A percentile compares a stretch with the other conserved stretches of the same genome.
Evolutionary conservation across 2,888 invertebrate genomes (phyloP).

Genomic region (Caenorhabditis sp.): DNA sequence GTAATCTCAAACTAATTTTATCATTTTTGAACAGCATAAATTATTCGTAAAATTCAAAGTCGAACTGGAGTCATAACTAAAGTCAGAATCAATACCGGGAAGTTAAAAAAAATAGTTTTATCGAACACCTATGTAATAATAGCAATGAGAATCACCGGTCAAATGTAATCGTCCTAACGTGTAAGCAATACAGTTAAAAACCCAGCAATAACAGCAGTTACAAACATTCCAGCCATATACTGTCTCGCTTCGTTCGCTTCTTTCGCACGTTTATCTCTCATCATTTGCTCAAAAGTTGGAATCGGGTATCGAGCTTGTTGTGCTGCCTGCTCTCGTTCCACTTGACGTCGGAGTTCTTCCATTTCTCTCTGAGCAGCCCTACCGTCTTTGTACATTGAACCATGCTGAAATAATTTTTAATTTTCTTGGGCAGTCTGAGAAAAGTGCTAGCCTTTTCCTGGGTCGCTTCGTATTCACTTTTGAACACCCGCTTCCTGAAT

Average conservation of each 20-base stretch:
- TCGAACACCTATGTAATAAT: neutral
- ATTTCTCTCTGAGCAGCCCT: conserved; percentile 76
- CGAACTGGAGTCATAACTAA: too few relatives aligned
- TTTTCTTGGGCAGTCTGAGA: neutral
- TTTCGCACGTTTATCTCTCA: conserved; percentile 68
- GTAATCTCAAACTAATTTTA: conserved; percentile 6
- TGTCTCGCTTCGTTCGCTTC: conserved; percentile 68
- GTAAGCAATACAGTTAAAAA: conserved; percentile 56
- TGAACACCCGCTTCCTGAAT: conserved; percentile 68
- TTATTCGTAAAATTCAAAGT: neutral
- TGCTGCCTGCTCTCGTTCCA: conserved; percentile 74
- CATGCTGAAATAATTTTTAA: conserved; percentile 34
- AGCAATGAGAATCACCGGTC: neutral
- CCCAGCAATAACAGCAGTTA: conserved; percentile 56
- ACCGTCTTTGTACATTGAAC: conserved; percentile 74
- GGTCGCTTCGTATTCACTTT: conserved; percentile 72
- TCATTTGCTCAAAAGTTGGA: conserved; percentile 80
- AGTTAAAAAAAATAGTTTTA: neutral
- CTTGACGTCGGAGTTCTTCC: conserved; percentile 75
- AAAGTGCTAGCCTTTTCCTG: conserved; percentile 63
- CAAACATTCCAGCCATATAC: conserved; percentile 68
- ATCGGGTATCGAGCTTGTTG: conserved; percentile 73
- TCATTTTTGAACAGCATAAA: neutral
- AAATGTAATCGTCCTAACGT: conserved; percentile 7
- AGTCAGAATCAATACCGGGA: too few relatives aligned